Percentiles rank a stretch among this genome's conserved stretches.
Conservation (phyloP, 2,113 vertebrate species). For the Gymnogyps californianus region DNA sequence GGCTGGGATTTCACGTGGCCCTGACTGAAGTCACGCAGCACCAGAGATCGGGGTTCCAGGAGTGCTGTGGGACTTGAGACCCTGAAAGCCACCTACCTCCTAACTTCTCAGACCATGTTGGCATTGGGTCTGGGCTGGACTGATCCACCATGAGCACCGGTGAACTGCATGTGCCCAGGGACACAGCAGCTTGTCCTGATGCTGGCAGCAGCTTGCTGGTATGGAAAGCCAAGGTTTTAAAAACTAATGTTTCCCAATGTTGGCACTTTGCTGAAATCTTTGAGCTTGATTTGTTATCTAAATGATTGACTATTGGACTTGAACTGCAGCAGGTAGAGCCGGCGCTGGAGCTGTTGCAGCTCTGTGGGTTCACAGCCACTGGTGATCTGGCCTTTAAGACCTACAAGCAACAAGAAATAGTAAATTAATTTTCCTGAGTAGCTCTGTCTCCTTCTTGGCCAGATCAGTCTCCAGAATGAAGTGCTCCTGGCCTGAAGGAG, state of each 20-base stretch:
- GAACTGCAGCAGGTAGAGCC: background rate
- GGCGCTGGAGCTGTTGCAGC: background rate
- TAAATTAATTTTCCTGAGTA: background rate
- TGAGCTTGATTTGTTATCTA: background rate
- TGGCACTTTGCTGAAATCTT: background rate
- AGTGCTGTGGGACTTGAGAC: background rate
- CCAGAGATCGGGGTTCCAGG: background rate
- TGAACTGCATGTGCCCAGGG: accelerated
- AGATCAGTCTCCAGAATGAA: background rate
- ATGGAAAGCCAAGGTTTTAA: background rate
- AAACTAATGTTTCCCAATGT: background rate
- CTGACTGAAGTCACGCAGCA: background rate
- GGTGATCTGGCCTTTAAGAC: background rate
- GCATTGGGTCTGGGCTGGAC: background rate
- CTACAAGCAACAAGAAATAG: background rate
- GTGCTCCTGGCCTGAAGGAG: background rate
- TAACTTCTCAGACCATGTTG: background rate
- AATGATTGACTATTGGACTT: background rate
- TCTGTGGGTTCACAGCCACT: background rate
- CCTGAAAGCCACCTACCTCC: background rate
- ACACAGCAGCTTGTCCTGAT: background rate
- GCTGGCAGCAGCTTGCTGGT: background rate
- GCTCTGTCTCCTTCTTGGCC: background rate
- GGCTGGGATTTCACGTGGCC: background rate
- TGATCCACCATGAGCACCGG: accelerated